Evolutionary conservation across 2,113 vertebrate genomes (phyloP).

Genomic region (Gopherus flavomarginatus): DNA sequence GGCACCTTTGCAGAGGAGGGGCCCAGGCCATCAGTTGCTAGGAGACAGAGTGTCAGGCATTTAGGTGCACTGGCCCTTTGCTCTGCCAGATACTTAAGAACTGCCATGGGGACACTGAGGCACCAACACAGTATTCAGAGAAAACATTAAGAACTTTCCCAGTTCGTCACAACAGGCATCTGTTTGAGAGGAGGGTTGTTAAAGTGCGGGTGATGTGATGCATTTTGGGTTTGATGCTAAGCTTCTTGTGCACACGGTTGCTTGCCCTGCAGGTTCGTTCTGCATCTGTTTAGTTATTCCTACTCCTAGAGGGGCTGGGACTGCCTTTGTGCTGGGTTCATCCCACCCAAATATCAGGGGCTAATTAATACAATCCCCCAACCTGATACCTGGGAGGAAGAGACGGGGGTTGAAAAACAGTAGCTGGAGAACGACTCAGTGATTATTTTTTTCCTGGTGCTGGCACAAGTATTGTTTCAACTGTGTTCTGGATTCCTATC

Average conservation of each 20-base stretch:
- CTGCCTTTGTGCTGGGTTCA: neutral
- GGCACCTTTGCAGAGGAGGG: too few relatives aligned
- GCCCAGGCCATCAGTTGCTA: too few relatives aligned
- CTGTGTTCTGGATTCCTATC: neutral
- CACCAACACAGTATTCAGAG: too few relatives aligned
- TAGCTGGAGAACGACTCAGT: neutral
- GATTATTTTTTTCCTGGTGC: neutral
- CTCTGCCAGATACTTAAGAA: too few relatives aligned
- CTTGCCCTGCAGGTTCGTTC: neutral
- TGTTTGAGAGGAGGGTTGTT: rapidly evolving
- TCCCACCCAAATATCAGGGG: neutral
- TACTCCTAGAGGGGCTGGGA: neutral
- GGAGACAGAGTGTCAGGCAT: too few relatives aligned
- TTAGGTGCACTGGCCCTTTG: too few relatives aligned
- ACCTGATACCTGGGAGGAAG: neutral
- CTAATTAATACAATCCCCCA: neutral
- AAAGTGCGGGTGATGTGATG: neutral
- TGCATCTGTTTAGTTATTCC: neutral
- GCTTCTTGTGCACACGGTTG: neutral
- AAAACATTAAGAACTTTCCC: too few relatives aligned
- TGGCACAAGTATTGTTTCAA: neutral
- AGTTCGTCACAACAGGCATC: too few relatives aligned
- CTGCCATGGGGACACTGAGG: too few relatives aligned
- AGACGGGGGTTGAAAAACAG: neutral
- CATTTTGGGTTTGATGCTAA: neutral